These are phyloP conservation scores for Unio pictorum DNA, from an alignment of 2,888 invertebrate species.

Conservation along the genomic window DNA sequence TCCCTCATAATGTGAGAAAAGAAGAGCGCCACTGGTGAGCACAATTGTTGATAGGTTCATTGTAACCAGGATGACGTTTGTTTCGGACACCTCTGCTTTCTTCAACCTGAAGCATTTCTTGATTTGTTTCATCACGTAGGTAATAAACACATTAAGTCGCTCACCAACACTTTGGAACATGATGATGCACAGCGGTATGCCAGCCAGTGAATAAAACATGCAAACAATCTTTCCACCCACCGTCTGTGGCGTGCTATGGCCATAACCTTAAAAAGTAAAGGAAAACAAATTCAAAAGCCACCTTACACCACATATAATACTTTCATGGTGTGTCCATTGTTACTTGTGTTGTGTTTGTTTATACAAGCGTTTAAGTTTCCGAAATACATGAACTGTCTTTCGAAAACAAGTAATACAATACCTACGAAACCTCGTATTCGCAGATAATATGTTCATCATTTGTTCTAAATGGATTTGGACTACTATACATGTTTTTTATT, in stretches of 20 bases:
- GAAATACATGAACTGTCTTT: too few species aligned
- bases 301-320: too few species aligned
- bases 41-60: slow-evolving; percentile 89
- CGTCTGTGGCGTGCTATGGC: slow-evolving; percentile 98
- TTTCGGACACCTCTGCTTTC: slow-evolving; percentile 83
- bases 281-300: too few species aligned
- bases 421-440: too few species aligned
- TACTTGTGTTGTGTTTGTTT: too few species aligned
- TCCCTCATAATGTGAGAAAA: slow-evolving; percentile 93
- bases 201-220: slow-evolving; percentile 86
- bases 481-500: too few species aligned
- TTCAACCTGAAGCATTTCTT: slow-evolving; percentile 89
- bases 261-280: slow-evolving; percentile 83
- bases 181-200: slow-evolving; percentile 95
- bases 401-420: too few species aligned
- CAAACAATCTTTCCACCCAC: slow-evolving; percentile 98
- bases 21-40: slow-evolving; percentile 94
- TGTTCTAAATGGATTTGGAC: too few species aligned
- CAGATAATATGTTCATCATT: too few species aligned
- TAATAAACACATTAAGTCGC: slow-evolving; percentile 96
- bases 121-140: slow-evolving; percentile 90
- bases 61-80: slow-evolving; percentile 90
- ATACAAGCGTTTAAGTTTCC: too few species aligned
- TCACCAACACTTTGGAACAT: slow-evolving; percentile 99
- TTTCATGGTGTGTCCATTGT: too few species aligned